Evolutionary conservation across 37 sponge, comb jelly and placozoan genomes (phyloP), one percentile per base, ranked within the genome.

Genomic region (Mnemiopsis leidyi): DNA sequence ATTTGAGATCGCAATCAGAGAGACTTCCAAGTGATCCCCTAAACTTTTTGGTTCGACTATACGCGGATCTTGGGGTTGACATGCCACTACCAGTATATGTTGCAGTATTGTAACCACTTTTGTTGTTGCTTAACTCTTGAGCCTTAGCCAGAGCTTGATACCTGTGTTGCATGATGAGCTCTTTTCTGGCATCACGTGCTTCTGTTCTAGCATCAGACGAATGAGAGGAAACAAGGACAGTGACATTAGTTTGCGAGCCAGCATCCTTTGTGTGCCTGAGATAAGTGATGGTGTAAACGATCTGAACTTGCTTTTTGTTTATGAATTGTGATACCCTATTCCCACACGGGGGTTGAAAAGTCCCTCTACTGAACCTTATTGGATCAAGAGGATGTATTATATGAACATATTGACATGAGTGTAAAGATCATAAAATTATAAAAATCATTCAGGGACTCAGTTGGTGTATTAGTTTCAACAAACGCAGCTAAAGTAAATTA

Each of bases 231-330:
- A 79, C 29, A 23, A 79, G 82, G 21, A 79, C 82, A 18, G 82
- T 79, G 82, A 79, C 82, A 79, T 29, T 79, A 13, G 82, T 79
- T 79, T 79, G 82, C 3, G 82, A 79, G 20, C 36, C 82, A 32
- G 82, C 82, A 79, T 79, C 82, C 32, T 79, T 79, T 21, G 24
- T 28, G 3, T 3, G 73, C 29, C 73, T 69, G 73, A 69, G 21
- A 69, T n/a, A n/a, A n/a, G n/a, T n/a, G n/a, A n/a, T n/a, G n/a
- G n/a, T n/a, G n/a, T n/a, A n/a, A n/a, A n/a, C n/a, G n/a, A n/a
- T n/a, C n/a, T 5, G 23, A 69, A 69, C 1, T n/a, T 69, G 2
- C 3, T 5, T 69, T 25, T 69, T 5, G 7, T 1, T n/a, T 16
- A 69, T 28, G 21, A 23, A 23, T 23, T 23, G 9, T 69, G 7